Evolutionary conservation across 2,888 invertebrate genomes (phyloP).

Genomic region (Dasypogon diadema): DNA sequence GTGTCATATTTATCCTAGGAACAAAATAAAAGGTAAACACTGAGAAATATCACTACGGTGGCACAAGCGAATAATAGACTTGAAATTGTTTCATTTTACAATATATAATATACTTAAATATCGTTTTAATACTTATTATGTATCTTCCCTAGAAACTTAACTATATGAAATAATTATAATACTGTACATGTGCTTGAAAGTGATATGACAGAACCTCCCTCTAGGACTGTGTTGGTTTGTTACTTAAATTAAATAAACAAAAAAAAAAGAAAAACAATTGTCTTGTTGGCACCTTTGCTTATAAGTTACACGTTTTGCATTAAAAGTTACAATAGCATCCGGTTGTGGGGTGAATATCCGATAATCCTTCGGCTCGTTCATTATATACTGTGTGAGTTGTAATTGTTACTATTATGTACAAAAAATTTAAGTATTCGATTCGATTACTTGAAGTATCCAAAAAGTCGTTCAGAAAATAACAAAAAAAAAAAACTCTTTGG

Average conservation of each 20-base stretch:
- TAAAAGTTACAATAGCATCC: not conserved
- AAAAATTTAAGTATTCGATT: not conserved
- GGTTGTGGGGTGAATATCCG: not conserved
- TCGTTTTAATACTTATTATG: not conserved
- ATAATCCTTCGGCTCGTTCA: not conserved
- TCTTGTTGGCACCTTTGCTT: not conserved
- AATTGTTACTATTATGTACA: not conserved
- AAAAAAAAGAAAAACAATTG: not conserved
- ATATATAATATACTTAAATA: not conserved
- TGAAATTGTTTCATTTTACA: not conserved
- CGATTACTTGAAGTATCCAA: not conserved
- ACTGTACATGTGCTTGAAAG: slow-evolving; percentile 26
- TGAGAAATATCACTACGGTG: not conserved
- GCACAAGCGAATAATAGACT: slow-evolving; percentile 9
- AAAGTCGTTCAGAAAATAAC: not conserved
- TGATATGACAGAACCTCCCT: not conserved
- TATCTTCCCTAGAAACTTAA: slow-evolving; percentile 6
- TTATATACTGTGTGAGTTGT: not conserved
- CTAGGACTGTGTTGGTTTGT: not conserved
- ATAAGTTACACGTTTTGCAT: not conserved
- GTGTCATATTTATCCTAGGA: not conserved
- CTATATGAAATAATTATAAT: slow-evolving; percentile 20
- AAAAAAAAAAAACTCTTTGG: too few species aligned
- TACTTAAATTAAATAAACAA: slow-evolving; percentile 1
- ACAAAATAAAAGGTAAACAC: slow-evolving; percentile 8